Base-by-base conservation (phyloP, 2,888 invertebrate species). In the Hydraecia micacea region DNA sequence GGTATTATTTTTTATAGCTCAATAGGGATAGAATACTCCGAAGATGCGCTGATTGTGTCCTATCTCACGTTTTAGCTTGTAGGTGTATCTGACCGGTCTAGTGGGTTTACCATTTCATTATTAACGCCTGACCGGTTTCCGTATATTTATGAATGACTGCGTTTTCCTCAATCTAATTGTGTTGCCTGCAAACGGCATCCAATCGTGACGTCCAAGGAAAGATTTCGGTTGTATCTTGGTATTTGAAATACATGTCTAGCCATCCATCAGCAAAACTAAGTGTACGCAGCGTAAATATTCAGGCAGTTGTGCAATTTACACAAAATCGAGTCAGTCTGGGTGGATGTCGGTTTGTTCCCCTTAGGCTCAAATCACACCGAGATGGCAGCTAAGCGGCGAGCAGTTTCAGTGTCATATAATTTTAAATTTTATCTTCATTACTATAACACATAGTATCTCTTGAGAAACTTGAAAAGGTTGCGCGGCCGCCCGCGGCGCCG, bases 121-220 rank as follows among this genome's bases (percentile, higher is more conserved):
- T 58, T 75, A n/a, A 75, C n/a, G n/a, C 36, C 15, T 28, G 49
- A 80, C 80, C 32, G 68, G 75, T 80, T 80, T 80, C 32, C 69
- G 25, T 49, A 65, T 42, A 69, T 58, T 82, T 60, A 70, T 52
- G 46, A 69, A 82, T 75, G 9, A 42, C 8, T 81, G 11, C 7
- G 39, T 80, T 80, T 80, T 66, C 69, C 69, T 82, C 36, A 75
- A 67, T 62, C 18, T 46, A 2, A 42, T 73, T 67, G 18, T 62
- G 21, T 32, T 79, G 52, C 42, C 28, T 21, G 36, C 21, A 15
- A 70, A 63, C 11, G 21, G 25, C 28, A 46, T 2, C 18, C 36
- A 25, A 39, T 42, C 13, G 11, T 42, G 36, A 63, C 36, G 36
- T 36, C 25, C 36, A 63, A 25, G 21, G 36, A 36, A 36, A 36